Percentiles rank a stretch among this genome's conserved stretches.
Conservation (phyloP, 1,140 invertebrate species). For the Aphelinus atriplicis region DNA sequence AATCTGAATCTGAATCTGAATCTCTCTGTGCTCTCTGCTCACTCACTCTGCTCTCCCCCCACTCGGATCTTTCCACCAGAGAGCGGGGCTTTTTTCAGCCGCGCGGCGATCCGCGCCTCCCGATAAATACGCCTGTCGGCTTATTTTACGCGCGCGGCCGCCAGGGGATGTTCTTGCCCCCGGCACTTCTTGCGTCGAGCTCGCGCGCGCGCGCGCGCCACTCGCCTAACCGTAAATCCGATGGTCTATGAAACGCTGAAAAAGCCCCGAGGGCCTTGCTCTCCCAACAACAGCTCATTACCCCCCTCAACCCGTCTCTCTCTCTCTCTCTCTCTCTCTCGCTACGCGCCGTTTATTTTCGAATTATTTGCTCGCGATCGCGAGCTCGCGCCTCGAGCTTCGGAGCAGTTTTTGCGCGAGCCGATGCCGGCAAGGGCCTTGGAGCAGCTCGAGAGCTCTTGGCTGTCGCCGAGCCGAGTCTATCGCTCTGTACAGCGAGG, state of each 20-base stretch:
- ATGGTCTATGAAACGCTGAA: neutral
- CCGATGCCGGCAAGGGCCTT: no score
- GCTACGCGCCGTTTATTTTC: constrained; percentile 4
- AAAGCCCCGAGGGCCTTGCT: no score
- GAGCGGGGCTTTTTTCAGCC: no score
- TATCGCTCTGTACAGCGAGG: no score
- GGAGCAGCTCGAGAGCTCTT: no score
- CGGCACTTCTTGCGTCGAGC: neutral
- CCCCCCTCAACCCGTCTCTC: neutral
- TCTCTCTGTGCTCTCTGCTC: no score
- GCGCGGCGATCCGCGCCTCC: no score
- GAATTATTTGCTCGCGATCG: constrained; percentile 36
- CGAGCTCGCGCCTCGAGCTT: constrained; percentile 11
- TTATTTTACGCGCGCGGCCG: neutral
- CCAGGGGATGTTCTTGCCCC: neutral
- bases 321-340: neutral
- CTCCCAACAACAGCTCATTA: neutral
- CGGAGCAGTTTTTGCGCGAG: no score
- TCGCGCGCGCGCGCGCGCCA: neutral
- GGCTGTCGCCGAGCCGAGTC: no score
- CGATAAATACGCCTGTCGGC: constrained; percentile 19
- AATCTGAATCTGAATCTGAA: no score
- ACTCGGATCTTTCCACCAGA: no score
- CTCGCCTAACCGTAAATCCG: constrained; percentile 26
- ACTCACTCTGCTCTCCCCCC: no score